Percentiles rank a stretch among this genome's conserved stretches.
phyloP scores from a whole-genome alignment of 2,888 invertebrate genomes.

The Onchidella celtica region DNA sequence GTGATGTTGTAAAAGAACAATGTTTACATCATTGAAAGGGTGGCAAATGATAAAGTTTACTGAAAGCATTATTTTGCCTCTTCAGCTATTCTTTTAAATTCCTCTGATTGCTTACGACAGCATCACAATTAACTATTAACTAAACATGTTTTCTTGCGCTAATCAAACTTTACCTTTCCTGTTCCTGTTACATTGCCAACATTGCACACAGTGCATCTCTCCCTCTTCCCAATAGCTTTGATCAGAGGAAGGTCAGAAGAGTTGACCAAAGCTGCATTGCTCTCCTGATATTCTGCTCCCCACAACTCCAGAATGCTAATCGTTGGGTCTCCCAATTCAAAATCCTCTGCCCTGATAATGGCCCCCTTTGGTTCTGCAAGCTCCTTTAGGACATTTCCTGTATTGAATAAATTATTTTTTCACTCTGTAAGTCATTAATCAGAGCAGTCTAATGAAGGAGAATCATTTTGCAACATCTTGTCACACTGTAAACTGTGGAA shows the following conservation, averaged over 20 bases:
- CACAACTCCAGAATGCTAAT: conserved; percentile 95
- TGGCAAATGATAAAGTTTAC: too few relatives aligned
- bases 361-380: conserved; percentile 97
- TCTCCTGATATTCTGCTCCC: conserved; percentile 99
- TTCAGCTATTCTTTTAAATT: too few relatives aligned
- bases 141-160: not conserved
- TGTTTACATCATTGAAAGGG: too few relatives aligned
- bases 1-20: too few relatives aligned
- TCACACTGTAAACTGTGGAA: too few relatives aligned
- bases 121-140: too few relatives aligned
- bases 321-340: conserved; percentile 94
- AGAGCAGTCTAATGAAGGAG: too few relatives aligned
- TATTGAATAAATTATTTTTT: too few relatives aligned
- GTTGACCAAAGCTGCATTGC: conserved; percentile 91
- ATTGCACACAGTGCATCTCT: conserved; percentile 94
- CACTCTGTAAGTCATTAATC: too few relatives aligned
- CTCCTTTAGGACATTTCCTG: conserved; percentile 97
- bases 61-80: too few relatives aligned
- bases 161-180: conserved; percentile 83
- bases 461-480: too few relatives aligned
- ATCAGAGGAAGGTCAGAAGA: conserved; percentile 85
- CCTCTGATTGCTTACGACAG: too few relatives aligned
- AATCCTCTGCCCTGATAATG: conserved; percentile 89
- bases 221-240: conserved; percentile 88
- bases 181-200: conserved; percentile 95